phyloP scores from a whole-genome alignment of 2,888 invertebrate species.

The Lithophane ornitopus region DNA sequence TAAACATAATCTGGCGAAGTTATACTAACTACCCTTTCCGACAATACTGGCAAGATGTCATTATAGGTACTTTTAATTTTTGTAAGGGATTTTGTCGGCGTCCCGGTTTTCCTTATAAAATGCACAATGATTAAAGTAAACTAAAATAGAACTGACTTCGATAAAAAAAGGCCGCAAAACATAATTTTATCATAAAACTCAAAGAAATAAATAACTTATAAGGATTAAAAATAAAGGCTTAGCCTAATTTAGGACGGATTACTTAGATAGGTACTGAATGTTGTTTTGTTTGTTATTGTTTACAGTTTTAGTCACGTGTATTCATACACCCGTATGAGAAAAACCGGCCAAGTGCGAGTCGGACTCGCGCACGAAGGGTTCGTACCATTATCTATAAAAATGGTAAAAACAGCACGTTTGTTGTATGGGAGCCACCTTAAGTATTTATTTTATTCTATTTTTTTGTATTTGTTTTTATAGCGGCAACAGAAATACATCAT shows the following conservation, averaged over 20 bases:
- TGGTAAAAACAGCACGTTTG: no score
- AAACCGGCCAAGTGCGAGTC: no score
- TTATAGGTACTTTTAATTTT: not conserved
- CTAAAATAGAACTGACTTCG: conserved; percentile 11
- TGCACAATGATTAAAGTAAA: not conserved
- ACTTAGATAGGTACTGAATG: not conserved
- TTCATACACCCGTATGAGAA: no score
- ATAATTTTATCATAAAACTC: conserved; percentile 16
- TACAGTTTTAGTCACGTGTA: no score
- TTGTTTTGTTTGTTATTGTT: conserved; percentile 2
- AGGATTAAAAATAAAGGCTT: conserved; percentile 29
- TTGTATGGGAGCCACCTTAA: no score
- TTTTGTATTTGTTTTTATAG: no score
- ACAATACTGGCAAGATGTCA: not conserved
- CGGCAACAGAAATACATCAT: no score
- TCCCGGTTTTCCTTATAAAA: not conserved
- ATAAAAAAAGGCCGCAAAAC: conserved; percentile 26
- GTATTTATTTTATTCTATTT: no score
- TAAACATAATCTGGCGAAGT: not conserved
- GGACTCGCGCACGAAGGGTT: no score
- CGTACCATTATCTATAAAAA: no score
- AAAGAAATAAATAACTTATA: conserved; percentile 6
- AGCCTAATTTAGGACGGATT: conserved; percentile 16
- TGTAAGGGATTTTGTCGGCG: not conserved
- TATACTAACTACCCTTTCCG: not conserved